These are phyloP conservation scores for Pseudanteris insignis DNA, from an alignment of 2,888 invertebrate species.

Conservation along the genomic window DNA sequence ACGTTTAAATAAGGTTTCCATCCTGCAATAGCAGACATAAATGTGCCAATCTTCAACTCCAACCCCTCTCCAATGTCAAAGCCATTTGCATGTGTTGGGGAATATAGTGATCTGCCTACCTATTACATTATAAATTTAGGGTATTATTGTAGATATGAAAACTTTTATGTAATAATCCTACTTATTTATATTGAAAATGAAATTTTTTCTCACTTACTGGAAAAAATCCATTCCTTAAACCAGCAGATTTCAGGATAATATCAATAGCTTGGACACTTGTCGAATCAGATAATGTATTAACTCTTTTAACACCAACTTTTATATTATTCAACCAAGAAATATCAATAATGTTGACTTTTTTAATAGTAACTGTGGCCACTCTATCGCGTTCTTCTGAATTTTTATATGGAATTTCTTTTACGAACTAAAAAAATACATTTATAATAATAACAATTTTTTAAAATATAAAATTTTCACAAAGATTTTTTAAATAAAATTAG, in stretches of 20 bases:
- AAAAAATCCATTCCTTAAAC: constrained; percentile 63
- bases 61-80: constrained; percentile 79
- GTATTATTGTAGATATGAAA: neutral
- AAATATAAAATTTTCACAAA: no score
- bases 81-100: constrained; percentile 66
- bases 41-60: constrained; percentile 93
- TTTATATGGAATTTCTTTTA: neutral
- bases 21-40: constrained; percentile 90
- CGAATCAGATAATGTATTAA: constrained; percentile 70
- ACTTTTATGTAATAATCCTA: neutral
- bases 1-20: constrained; percentile 87
- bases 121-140: constrained; percentile 1
- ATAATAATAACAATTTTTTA: no score
- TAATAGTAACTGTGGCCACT: constrained; percentile 68
- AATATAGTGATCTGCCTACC: constrained; percentile 83
- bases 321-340: constrained; percentile 67
- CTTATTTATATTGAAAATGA: neutral
- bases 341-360: constrained; percentile 70
- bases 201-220: constrained; percentile 39
- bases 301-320: constrained; percentile 74
- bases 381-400: constrained; percentile 38
- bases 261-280: constrained; percentile 83
- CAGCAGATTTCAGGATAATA: constrained; percentile 78
- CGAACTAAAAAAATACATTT: neutral
- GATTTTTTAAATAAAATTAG: no score